Base-by-base conservation (phyloP, 2,888 invertebrate species). In the Lordiphosa andalusiaca region DNA sequence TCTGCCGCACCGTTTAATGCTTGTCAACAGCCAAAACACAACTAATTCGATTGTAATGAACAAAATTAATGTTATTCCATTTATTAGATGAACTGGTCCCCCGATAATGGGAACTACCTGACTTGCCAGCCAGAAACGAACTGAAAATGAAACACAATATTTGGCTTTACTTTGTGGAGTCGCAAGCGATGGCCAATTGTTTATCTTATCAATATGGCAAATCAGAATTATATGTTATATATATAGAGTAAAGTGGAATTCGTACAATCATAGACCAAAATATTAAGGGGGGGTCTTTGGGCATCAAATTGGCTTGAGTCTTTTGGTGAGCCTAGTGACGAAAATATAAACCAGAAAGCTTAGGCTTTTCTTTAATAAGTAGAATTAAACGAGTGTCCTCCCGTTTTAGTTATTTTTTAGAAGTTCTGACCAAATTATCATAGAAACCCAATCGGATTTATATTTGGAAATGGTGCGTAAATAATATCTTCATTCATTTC, bases 141-240 rank as follows among this genome's bases (percentile, higher is more conserved):
- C 69, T 81, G 74, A 62, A 47, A 69, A 10, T 60, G 69, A 58
- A 78, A 74, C 69, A 67, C 59, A 62, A 44, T 61, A 13, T 21
- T 12, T 42, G 6, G 13, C 21, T 23, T 44, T 50, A 41, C 53
- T 44, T 30, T 6, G 36, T 4, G 33, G 47, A 33, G 37, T 41
- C 40, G 64, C 50, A 44, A 46, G 40, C 36, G 41, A 37, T 64
- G 68, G 56, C 42, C 58, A 54, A 49, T 41, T 62, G 2, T 53
- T 76, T 78, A 76, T 76, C 82, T 76, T 71, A 76, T 76, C 76
- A 60, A 53, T 48, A 50, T 63, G 54, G 63, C 69, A 82, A 65
- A 59, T 69, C 56, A 62, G 65, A 67, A 62, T 55, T 53, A 59
- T 55, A 69, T 39, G 13, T 25, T 7, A 38, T 16, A 7, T 13